These are phyloP conservation scores for Eupelmus urozonus DNA, from an alignment of 2,888 invertebrate species.

Conservation along the genomic window DNA sequence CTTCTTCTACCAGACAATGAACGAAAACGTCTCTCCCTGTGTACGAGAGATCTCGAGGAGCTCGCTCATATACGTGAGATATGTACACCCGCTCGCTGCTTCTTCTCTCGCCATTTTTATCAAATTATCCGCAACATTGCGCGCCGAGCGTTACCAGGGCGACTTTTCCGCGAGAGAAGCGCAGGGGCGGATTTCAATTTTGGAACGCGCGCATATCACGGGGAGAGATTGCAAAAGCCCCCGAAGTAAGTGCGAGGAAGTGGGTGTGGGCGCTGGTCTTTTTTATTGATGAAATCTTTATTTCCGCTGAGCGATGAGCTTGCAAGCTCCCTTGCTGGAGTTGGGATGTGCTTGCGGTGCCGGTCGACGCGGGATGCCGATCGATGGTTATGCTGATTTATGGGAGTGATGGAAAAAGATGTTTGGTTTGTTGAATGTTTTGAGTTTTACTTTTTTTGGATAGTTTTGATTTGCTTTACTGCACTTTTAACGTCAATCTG, in stretches of 20 bases:
- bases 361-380: too few species aligned
- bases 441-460: too few species aligned
- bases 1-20: constrained; percentile 40
- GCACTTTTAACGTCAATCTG: too few species aligned
- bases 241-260: too few species aligned
- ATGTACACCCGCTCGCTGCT: background rate
- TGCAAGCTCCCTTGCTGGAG: background rate
- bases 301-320: constrained; percentile 30
- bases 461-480: too few species aligned
- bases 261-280: too few species aligned
- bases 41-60: constrained; percentile 17
- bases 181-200: constrained; percentile 51
- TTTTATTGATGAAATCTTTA: constrained; percentile 31
- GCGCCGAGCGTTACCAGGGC: constrained; percentile 30
- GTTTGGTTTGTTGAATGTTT: too few species aligned
- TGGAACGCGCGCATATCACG: background rate
- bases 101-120: constrained; percentile 47
- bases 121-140: constrained; percentile 58
- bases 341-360: background rate
- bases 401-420: too few species aligned
- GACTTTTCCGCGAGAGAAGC: background rate
- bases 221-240: constrained; percentile 1
- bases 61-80: background rate
- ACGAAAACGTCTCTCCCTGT: background rate
- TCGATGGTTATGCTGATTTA: too few species aligned